Evolutionary conservation across 2,113 vertebrate species (phyloP).

Genomic region (Pluvialis apricaria): DNA sequence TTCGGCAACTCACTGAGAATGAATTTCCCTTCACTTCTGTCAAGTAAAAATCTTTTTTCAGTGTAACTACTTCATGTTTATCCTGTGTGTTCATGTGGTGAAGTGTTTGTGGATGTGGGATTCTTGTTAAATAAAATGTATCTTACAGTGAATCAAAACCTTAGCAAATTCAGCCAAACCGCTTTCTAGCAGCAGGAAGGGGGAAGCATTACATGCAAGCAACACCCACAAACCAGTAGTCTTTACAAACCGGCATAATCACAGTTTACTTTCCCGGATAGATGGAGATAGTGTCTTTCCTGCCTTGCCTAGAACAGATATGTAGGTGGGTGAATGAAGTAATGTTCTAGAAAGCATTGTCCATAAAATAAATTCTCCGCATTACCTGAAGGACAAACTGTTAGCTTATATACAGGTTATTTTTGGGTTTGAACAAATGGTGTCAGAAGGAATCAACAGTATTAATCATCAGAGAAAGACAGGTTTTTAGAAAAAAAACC

Average conservation of each 20-base stretch:
- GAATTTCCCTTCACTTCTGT: neutral
- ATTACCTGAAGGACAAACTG: neutral
- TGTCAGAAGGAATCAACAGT: neutral
- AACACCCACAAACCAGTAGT: neutral
- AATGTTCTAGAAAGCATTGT: slow-evolving; percentile 21
- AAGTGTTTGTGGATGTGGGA: neutral
- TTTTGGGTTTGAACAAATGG: neutral
- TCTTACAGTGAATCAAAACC: neutral
- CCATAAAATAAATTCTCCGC: neutral
- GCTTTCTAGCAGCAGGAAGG: neutral
- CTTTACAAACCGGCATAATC: slow-evolving; percentile 4
- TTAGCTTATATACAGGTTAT: neutral
- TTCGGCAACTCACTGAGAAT: neutral
- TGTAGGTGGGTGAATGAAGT: neutral
- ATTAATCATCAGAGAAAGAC: neutral
- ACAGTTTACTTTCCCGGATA: neutral
- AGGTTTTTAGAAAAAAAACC: neutral
- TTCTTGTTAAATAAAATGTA: neutral
- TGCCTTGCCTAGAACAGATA: neutral
- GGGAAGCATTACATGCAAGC: neutral
- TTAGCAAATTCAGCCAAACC: neutral
- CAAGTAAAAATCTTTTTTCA: neutral
- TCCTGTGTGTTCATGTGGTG: neutral
- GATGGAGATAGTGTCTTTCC: neutral
- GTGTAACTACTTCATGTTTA: neutral